Conservation (phyloP, 2,113 vertebrate species). For the Pelecanus crispus region DNA sequence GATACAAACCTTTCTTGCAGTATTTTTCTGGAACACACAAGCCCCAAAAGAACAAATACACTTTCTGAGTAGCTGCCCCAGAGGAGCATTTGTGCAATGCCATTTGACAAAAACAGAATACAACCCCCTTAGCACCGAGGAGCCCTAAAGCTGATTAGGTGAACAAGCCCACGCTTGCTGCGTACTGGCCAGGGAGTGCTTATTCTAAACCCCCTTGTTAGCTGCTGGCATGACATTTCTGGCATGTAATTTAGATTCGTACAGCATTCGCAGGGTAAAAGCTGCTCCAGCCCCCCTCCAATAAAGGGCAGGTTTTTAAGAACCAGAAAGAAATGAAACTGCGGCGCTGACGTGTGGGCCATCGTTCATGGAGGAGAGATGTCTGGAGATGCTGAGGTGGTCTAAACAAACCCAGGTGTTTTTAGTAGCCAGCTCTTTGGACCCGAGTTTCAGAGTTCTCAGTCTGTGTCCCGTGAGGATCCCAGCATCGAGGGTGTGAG, state of each 20-base stretch:
- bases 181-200: not conserved
- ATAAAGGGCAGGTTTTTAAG: not conserved
- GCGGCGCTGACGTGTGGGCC: fast-evolving
- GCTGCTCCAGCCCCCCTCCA: not conserved
- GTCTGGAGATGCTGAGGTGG: not conserved
- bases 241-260: not conserved
- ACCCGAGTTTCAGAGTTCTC: not conserved
- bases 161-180: not conserved
- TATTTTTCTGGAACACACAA: not conserved
- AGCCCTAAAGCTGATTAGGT: not conserved
- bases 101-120: not conserved
- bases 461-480: not conserved
- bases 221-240: not conserved
- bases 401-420: not conserved
- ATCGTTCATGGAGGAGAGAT: not conserved
- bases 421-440: not conserved
- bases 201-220: not conserved
- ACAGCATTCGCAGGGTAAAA: not conserved
- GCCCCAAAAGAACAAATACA: not conserved
- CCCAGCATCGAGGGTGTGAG: fast-evolving
- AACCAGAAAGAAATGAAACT: not conserved
- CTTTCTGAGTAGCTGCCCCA: not conserved
- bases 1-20: not conserved
- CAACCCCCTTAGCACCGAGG: not conserved
- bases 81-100: not conserved